Base-by-base conservation (phyloP, 2,113 vertebrate species). In the Petroica traversi region DNA sequence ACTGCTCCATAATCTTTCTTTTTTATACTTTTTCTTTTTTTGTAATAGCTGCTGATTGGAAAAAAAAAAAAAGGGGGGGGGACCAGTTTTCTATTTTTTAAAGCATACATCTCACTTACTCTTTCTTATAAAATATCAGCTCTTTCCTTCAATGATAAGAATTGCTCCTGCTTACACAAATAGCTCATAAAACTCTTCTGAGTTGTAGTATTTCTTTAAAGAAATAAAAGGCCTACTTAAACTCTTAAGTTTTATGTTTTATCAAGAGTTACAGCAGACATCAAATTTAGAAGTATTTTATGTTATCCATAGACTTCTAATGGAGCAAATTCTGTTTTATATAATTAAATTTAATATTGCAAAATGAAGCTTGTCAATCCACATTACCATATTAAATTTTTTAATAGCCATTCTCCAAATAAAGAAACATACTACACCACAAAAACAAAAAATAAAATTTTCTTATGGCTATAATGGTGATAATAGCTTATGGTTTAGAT, bases 271-370 rank as follows among this genome's bases (percentile, higher is more conserved):
- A 95, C 49, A 92, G 51, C 72, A 92, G 72, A 69, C 57, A 97
- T 95, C 89, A 96, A 95, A 96, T 73, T 88, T 81, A 90, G 92
- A 95, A 94, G 89, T 83, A 86, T 55, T 95, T 95, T 83, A 93
- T 0, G 3, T 72, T 87, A 94, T 81, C 54, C 33, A 31, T 88
- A 43, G 29, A 61, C 38, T 85, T 90, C 68, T 91, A 95, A 86
- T 49, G 34, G 57, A n/a, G 38, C 6, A 94, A 86, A 83, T 92
- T 89, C 79, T 29, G 36, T 20, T 84, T 90, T 52, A n/a, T 78
- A 71, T 64, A 94, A 94, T 89, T 89, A 94, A 94, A 92, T 84
- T 85, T 93, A 92, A 78, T 59, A 89, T 67, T 51, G 25, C 36
- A 84, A 94, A 91, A 95, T 85, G 51, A 92, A 93, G 77, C 24